phyloP scores from a whole-genome alignment of 2,113 vertebrate species.

The Psammodynastes pulverulentus region DNA sequence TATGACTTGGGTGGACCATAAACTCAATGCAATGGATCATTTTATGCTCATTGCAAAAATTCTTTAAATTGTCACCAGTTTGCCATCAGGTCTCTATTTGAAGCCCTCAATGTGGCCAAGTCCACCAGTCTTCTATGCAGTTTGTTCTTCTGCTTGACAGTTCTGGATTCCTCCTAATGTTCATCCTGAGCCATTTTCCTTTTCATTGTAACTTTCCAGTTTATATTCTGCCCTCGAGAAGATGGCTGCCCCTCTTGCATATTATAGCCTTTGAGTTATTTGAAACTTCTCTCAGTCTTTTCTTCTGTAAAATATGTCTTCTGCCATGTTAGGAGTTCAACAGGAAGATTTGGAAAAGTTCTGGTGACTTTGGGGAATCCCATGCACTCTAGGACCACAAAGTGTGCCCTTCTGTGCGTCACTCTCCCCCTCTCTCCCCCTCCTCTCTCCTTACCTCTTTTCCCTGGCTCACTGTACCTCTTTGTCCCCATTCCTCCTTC shows the following conservation, averaged over 20 bases:
- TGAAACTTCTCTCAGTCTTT: not conserved
- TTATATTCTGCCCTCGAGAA: not conserved
- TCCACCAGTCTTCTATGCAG: not conserved
- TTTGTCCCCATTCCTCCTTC: too few relatives aligned
- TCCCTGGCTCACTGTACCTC: too few relatives aligned
- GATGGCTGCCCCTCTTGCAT: not conserved
- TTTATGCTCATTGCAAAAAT: not conserved
- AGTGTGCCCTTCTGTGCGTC: not conserved
- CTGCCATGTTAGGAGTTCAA: not conserved
- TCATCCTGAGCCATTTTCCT: not conserved
- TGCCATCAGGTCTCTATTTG: not conserved
- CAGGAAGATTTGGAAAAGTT: not conserved
- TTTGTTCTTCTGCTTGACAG: not conserved
- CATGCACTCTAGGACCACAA: not conserved
- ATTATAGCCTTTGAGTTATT: not conserved
- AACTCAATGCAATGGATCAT: not conserved
- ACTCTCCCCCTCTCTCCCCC: too few relatives aligned
- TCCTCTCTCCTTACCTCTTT: too few relatives aligned
- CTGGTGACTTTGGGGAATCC: not conserved
- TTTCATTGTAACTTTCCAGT: not conserved
- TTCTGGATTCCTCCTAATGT: not conserved
- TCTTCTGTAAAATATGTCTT: not conserved
- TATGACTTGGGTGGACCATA: not conserved
- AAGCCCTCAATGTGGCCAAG: not conserved
- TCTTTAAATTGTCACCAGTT: not conserved